Evolutionary conservation across 2,888 invertebrate species (phyloP), one percentile per base, ranked within the genome.

Genomic region (Eupithecia insigniata): DNA sequence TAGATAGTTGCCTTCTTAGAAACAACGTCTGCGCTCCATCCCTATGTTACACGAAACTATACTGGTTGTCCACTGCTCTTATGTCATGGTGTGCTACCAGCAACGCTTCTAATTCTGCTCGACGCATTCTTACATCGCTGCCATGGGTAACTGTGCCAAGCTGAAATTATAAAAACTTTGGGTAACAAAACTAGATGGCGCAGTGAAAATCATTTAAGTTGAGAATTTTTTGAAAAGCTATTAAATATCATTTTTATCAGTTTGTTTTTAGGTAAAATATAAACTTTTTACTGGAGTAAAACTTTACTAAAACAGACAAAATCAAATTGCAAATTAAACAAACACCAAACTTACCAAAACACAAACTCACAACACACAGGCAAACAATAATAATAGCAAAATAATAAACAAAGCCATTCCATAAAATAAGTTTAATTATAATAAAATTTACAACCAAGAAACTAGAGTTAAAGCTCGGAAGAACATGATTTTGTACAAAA

Each of bases 21-120:
- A 70, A 70, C 73, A 77, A 71, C 72, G 74, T 70, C 70, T 71
- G 76, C 71, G 69, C 72, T 70, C 73, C 68, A 43, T 32, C 32
- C 39, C 72, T 62, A 61, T 65, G 79, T 83, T 87, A 91, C 60
- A 91, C 90, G 79, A 91, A 90, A 39, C 89, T 90, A 90, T 98
- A 98, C 79, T 97, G 97, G 91, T 98, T 98, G 89, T 98, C 98
- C 22, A 98, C 95, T 32, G 98, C 98, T 71, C 97, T 90, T 2
- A 87, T 82, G 77, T 91, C 94, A 80, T 93, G 94, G 78, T 92
- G 94, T 0, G 89, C 95, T 7, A 86, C 90, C 78, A 96, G 95
- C 72, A 96, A 87, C 70, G 96, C 96, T 84, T 97, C 98, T 79
- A 98, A 93, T 61, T 97, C 97, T 32, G 97, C 97, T 39, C 96